Percentiles rank a stretch among this genome's conserved stretches.
Evolutionary conservation across 2,113 vertebrate genomes (phyloP).

Genomic region (Cyanocitta stelleri): DNA sequence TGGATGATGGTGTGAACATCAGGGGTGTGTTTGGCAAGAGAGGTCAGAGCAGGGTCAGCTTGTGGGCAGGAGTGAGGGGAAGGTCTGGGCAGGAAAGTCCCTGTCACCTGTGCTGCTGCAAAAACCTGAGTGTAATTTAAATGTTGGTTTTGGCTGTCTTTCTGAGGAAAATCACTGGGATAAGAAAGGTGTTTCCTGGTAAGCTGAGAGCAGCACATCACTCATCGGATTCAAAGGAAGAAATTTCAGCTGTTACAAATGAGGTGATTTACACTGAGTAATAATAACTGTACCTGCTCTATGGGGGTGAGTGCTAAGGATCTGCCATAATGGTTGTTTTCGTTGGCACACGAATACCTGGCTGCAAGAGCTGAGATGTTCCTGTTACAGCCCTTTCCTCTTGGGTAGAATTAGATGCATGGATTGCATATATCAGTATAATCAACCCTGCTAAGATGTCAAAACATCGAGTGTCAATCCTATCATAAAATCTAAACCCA

Average conservation of each 20-base stretch:
- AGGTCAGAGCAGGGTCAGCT: background rate
- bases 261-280: slow-evolving; percentile 17
- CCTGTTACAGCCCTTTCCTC: background rate
- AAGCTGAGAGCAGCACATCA: background rate
- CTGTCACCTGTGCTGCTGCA: background rate
- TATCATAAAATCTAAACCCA: background rate
- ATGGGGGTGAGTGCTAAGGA: background rate
- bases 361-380: background rate
- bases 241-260: background rate
- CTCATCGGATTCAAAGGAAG: background rate
- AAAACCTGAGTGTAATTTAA: background rate
- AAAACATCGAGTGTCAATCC: slow-evolving; percentile 25
- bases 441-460: slow-evolving; percentile 12
- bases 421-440: background rate
- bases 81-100: background rate
- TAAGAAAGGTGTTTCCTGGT: background rate
- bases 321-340: slow-evolving; percentile 3
- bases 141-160: background rate
- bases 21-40: background rate
- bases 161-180: background rate
- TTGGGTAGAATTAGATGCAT: background rate
- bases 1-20: background rate
- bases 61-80: background rate
- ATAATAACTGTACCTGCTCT: background rate
- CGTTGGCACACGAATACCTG: background rate